Evolutionary conservation across 2,797 vertebrate species (phyloP).

Genomic region (Argentina silus): DNA sequence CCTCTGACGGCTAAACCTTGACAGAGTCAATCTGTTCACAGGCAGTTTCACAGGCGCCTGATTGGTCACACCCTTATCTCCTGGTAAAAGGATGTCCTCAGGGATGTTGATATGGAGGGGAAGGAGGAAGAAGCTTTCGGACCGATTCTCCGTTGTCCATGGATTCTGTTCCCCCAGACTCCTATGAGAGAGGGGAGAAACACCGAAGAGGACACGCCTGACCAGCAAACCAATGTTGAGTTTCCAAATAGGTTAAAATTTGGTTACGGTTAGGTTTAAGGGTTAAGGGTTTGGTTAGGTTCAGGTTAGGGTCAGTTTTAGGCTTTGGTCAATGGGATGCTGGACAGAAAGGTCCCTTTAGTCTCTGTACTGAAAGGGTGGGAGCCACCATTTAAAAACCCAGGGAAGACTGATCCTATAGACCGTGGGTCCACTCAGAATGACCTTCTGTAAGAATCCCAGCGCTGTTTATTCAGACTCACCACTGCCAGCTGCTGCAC

Average conservation of each 20-base stretch:
- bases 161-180: background rate
- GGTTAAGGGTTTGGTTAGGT: too few relatives aligned
- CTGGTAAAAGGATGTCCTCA: conserved; percentile 19
- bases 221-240: too few relatives aligned
- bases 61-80: conserved; percentile 53
- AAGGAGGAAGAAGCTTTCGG: background rate
- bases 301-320: too few relatives aligned
- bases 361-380: too few relatives aligned
- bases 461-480: conserved; percentile 49
- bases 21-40: conserved; percentile 49
- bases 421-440: conserved; percentile 5
- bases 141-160: background rate
- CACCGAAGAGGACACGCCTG: background rate
- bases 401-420: conserved; percentile 1
- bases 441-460: conserved; percentile 49
- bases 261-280: too few relatives aligned
- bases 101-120: background rate
- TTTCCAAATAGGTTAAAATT: too few relatives aligned
- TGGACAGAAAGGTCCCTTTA: too few relatives aligned
- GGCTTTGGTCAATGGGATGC: too few relatives aligned
- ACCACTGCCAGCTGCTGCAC: conserved; percentile 50
- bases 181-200: background rate
- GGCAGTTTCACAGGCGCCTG: conserved; percentile 35
- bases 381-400: background rate
- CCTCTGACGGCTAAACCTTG: conserved; percentile 53